Base-by-base conservation (phyloP, 2,797 vertebrate species). In the Podargus strigoides region DNA sequence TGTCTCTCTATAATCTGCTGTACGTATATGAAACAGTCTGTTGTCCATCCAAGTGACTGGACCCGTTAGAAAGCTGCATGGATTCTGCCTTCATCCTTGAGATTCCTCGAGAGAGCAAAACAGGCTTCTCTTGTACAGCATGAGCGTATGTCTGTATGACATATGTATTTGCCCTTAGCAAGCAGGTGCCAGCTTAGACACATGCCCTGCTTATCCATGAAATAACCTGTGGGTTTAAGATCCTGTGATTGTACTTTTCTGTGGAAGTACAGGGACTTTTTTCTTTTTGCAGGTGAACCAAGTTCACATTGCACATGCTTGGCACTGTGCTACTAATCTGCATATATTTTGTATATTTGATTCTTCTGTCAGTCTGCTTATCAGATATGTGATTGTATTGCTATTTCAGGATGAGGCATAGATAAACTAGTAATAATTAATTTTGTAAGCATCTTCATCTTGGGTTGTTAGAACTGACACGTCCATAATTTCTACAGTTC, bases 331-430 rank as follows among this genome's bases (percentile, higher is more conserved):
- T 58, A 21, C 44, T 86, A 63, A 80, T 83, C 44, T 70, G 32
- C 1, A 2, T 55, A 17, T 42, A 55, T 77, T 88, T 86, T 52
- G 6, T n/a, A 10, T 55, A 22, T 83, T 83, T 90, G 36, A 32
- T 80, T 58, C 15, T 74, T 89, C 73, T 83, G 32, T 74, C 60
- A 74, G 44, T 42, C 13, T 90, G 49, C 14, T 92, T 86, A 70
- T 88, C 52, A 92, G 52, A 34, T 55, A 32, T 15, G 22, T 70
- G 24, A 55, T 41, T 80, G 44, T 44, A 70, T 21, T 81, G 47
- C 58, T 90, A 13, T 44, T 88, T 84, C 46, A 60, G 19, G n/a
- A 79, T 5, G 5, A 89, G 68, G 30, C 50, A 75, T 15, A 92
- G 22, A 27, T 86, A 90, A 59, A 44, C n/a, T 59, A 67, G 44